Conservation (phyloP, 2,113 vertebrate species). For the Jacana jacana region DNA sequence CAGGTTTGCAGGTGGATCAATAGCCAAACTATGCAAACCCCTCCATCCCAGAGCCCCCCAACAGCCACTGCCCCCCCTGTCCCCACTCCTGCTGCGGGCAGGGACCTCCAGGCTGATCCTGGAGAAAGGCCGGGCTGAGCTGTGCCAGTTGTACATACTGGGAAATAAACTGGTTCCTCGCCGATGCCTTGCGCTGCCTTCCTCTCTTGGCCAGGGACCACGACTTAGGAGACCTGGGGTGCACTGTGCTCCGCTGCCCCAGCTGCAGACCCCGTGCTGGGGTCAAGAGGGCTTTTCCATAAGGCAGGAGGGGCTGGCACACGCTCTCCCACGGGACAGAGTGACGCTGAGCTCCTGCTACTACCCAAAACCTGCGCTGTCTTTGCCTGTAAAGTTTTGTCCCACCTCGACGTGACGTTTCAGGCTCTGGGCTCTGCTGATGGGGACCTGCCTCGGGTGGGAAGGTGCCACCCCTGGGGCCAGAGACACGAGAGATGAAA, state of each 20-base stretch:
- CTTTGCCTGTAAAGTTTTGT: background rate
- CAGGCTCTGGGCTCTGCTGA: background rate
- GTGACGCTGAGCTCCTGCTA: accelerated
- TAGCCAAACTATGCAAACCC: background rate
- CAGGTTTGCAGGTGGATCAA: background rate
- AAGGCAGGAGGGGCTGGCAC: background rate
- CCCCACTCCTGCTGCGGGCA: background rate
- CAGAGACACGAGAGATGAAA: background rate
- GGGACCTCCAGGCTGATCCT: background rate
- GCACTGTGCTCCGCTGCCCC: background rate
- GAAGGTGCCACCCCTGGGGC: background rate
- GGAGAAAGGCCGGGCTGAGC: background rate
- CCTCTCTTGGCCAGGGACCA: background rate
- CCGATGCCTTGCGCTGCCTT: background rate
- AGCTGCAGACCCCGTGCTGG: background rate
- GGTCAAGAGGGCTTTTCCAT: background rate
- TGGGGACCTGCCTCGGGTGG: background rate
- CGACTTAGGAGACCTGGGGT: background rate
- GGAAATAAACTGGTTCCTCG: background rate
- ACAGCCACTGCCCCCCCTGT: background rate
- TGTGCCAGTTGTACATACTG: background rate
- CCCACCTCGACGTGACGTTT: background rate
- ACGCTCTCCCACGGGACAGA: background rate
- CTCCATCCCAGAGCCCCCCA: background rate
- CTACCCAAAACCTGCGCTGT: background rate